phyloP scores from a whole-genome alignment of 2,113 vertebrate species.

The Chaenogobius annularis region DNA sequence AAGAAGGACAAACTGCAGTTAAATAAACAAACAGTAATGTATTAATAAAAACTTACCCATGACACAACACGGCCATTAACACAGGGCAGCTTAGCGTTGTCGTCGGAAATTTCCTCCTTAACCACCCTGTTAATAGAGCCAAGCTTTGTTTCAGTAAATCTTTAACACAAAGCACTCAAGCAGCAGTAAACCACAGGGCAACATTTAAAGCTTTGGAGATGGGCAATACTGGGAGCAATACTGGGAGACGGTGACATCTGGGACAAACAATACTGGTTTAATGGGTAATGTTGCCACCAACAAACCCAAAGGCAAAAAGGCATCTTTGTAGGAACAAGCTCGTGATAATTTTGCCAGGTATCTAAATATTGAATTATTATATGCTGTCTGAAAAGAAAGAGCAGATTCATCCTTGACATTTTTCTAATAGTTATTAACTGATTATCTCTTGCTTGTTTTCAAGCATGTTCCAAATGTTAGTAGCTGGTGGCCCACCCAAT shows the following conservation, averaged over 20 bases:
- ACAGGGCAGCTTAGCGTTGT: slow-evolving; percentile 92
- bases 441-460: slow-evolving; percentile 17
- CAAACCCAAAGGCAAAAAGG: neutral
- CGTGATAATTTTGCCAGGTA: neutral
- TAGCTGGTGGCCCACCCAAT: slow-evolving; percentile 55
- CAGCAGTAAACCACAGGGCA: slow-evolving; percentile 49
- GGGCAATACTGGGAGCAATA: slow-evolving; percentile 1
- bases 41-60: slow-evolving; percentile 84
- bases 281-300: slow-evolving; percentile 5
- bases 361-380: neutral
- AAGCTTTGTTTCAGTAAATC: slow-evolving; percentile 52
- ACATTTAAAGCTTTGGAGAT: slow-evolving; percentile 27
- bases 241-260: slow-evolving; percentile 22
- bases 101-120: slow-evolving; percentile 96
- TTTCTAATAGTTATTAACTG: slow-evolving; percentile 29
- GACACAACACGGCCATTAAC: slow-evolving; percentile 99
- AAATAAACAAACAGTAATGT: slow-evolving; percentile 18
- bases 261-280: slow-evolving; percentile 12
- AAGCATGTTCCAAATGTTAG: slow-evolving; percentile 35
- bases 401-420: slow-evolving; percentile 6
- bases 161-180: slow-evolving; percentile 45
- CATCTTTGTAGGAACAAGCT: neutral
- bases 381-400: neutral
- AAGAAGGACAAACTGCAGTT: neutral
- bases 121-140: slow-evolving; percentile 85